Percentiles rank a stretch among this genome's conserved stretches.
Conservation (phyloP, 2,797 vertebrate species). For the Myripristis jacobus region DNA sequence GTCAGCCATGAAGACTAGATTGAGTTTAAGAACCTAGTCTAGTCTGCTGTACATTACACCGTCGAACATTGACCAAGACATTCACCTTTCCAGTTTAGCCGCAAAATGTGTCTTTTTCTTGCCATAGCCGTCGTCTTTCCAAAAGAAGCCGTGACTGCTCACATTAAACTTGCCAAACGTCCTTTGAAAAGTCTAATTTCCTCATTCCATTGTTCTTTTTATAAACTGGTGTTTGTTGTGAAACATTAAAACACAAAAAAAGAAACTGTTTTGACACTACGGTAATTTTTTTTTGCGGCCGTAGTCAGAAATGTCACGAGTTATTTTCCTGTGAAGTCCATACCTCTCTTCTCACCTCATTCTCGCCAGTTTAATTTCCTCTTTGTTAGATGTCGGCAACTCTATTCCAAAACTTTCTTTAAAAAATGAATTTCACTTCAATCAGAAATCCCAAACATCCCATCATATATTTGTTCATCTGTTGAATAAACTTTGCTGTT, state of each 20-base stretch:
- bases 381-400: constrained; percentile 56
- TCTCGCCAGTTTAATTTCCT: constrained; percentile 69
- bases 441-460: constrained; percentile 16
- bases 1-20: neutral
- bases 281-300: constrained; percentile 77
- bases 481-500: constrained; percentile 37
- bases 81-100: constrained; percentile 2
- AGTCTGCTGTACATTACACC: neutral
- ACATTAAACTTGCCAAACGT: constrained; percentile 50
- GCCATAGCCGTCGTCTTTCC: constrained; percentile 19
- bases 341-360: constrained; percentile 60
- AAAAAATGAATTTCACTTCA: constrained; percentile 35
- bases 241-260: constrained; percentile 50
- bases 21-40: neutral
- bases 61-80: neutral
- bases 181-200: constrained; percentile 64
- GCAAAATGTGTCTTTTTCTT: constrained; percentile 12
- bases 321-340: constrained; percentile 76
- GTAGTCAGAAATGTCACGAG: constrained; percentile 78
- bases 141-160: constrained; percentile 31
- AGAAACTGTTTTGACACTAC: constrained; percentile 72
- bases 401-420: constrained; percentile 41
- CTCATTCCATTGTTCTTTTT: constrained; percentile 67
- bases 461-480: constrained; percentile 64
- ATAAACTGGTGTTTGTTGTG: constrained; percentile 58